Evolutionary conservation across 2,113 vertebrate species (phyloP), one percentile per base, ranked within the genome.

Genomic region (Sciurus niger): DNA sequence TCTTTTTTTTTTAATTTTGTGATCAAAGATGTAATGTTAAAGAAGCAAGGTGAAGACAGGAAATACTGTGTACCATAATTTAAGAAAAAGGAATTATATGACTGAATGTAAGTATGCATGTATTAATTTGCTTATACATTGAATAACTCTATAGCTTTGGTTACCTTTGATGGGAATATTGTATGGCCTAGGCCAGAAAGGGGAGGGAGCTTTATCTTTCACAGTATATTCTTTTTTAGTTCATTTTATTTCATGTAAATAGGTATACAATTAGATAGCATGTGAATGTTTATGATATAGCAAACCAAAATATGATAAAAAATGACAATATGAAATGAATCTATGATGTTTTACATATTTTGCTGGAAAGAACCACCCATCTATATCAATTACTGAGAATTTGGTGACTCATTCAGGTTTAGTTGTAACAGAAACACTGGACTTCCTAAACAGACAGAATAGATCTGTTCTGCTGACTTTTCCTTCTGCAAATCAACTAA

Each of bases 211-310:
- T 73, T 77, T 34, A 65, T 48, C 72, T 95, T 90, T 46, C 30
- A 74, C 2, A 60, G 6, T 40, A 37, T 55, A 72, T 37, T 90
- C 2, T 14, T 48, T 60, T 40, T n/a, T 58, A 86, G n/a, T n/a
- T 72, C 73, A 14, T 51, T 53, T 63, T 88, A 84, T 82, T 96
- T n/a, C 43, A 55, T 55, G 53, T 51, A 90, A 80, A 46, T n/a
- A 40, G n/a, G 2, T 72, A 67, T 9, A 67, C 7, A 79, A 17
- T 58, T 79, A 78, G 89, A 55, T 70, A 24, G 2, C 25, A 40
- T 51, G 0, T 13, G 74, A 87, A 80, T 63, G 0, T 70, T 84
- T n/a, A n/a, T n/a, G n/a, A n/a, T 51, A 17, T 8, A 40, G 7
- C n/a, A 2, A 73, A 2, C 5, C 25, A 92, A 90, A 92, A 48